These are phyloP conservation scores for Amphilophus citrinellus DNA, from an alignment of 2,113 vertebrate genomes.

Conservation along the genomic window DNA sequence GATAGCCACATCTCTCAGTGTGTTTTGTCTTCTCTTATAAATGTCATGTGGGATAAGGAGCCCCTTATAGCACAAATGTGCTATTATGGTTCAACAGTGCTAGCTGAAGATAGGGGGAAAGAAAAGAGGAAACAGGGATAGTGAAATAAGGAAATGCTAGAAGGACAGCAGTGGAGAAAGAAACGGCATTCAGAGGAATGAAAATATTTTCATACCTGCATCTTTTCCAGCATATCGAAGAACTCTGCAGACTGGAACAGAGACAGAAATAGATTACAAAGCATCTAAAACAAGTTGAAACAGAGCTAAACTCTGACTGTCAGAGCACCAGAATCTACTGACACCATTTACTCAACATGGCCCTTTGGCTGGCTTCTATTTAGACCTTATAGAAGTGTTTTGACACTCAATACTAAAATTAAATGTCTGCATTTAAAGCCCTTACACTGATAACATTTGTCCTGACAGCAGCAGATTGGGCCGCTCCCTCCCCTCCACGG, in stretches of 20 bases:
- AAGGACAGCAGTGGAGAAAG: not conserved
- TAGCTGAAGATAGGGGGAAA: not conserved
- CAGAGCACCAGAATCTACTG: not conserved
- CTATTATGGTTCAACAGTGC: not conserved
- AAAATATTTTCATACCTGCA: constrained; percentile 87
- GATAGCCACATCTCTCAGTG: not conserved
- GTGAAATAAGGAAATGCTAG: not conserved
- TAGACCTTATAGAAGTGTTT: constrained; percentile 18
- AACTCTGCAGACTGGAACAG: constrained; percentile 94
- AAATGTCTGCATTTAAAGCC: constrained; percentile 19
- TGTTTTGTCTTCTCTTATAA: not conserved
- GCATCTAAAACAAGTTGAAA: not conserved
- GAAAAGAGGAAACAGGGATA: not conserved
- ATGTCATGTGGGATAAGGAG: not conserved
- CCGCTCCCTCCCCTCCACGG: not conserved
- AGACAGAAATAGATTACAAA: constrained; percentile 11
- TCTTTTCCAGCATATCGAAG: constrained; percentile 99
- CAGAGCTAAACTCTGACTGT: not conserved
- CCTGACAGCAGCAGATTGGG: constrained; percentile 6
- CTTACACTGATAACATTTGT: not conserved
- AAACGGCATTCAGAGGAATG: not conserved
- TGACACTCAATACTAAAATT: not conserved
- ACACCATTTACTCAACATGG: not conserved
- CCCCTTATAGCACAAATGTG: not conserved
- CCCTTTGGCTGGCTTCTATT: constrained; percentile 5